Base-by-base conservation (phyloP, 2,797 vertebrate genomes). In the Macrochelys suwanniensis region DNA sequence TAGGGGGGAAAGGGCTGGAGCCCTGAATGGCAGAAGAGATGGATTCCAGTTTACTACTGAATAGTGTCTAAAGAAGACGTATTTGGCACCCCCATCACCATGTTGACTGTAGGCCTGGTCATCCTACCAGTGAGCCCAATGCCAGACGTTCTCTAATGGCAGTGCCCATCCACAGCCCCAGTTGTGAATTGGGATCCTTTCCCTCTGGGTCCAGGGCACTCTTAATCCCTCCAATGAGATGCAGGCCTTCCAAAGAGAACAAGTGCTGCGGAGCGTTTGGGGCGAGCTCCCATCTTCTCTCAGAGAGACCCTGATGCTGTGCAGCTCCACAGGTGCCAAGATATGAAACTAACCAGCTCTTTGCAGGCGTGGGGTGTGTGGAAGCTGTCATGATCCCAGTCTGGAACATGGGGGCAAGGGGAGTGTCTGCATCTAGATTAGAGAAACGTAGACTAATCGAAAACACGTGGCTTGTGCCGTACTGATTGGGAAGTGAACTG, bases 211-310 rank as follows among this genome's bases (percentile, higher is more conserved):
- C 15, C 19, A 13, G 74, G 71, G 71, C 42, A 25, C 13, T 13
- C 47, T 8, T 77, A 31, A 26, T 77, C 45, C 25, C 13, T 71
- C 10, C 1, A 11, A 71, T 6, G 5, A 25, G 68, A 21, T 5
- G 74, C 74, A 28, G 74, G 74, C 26, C 45, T 49, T 26, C 13
- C 45, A 17, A 3, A 49, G 74, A 49, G 45, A 49, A 49, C 25
- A 77, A 13, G 42, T 23, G 6, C 71, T 45, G 42, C 1, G 1
- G 71, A 28, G 2, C 8, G 2, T 31, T 56, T 53, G 45, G 1
- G 3, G 50, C 61, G 3, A 57, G 42, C 42, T n/a, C 21, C 2
- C 3, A 2, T 15, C 1, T 1, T 12, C 57, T 59, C 61, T 57
- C 51, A 28, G 80, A 4, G 37, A 23, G 0, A 3, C 51, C 42